A percentile compares a stretch with the other conserved stretches of the same genome.
Conservation (phyloP, 2,888 invertebrate species). For the Pheosia gnoma region DNA sequence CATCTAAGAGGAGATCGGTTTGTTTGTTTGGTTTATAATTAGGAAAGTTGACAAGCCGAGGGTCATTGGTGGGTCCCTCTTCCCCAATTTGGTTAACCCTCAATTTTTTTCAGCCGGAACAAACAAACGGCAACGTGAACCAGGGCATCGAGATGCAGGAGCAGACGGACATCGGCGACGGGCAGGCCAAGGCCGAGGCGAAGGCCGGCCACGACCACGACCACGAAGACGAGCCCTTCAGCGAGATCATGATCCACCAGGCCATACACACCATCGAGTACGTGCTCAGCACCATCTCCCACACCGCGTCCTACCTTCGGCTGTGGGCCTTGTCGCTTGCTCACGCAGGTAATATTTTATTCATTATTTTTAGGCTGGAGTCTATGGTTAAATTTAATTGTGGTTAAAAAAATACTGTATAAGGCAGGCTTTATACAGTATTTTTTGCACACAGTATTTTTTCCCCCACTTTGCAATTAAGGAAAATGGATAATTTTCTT, state of each 20-base stretch:
- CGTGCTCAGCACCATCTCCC: slow-evolving; percentile 97
- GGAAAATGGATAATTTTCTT: too few species aligned
- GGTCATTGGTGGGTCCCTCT: too few species aligned
- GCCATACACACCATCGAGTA: slow-evolving; percentile 98
- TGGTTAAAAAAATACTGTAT: too few species aligned
- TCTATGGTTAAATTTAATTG: neutral
- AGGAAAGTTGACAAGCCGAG: too few species aligned
- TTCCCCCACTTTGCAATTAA: too few species aligned
- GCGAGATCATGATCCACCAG: slow-evolving; percentile 96
- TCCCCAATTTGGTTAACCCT: too few species aligned
- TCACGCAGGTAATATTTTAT: slow-evolving; percentile 91
- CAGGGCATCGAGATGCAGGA: slow-evolving; percentile 87
- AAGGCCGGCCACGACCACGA: slow-evolving; percentile 52
- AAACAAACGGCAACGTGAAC: slow-evolving; percentile 86
- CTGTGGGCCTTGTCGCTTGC: slow-evolving; percentile 98
- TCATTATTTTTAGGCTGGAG: neutral
- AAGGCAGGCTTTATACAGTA: too few species aligned
- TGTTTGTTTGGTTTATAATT: too few species aligned
- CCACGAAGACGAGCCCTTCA: slow-evolving; percentile 87
- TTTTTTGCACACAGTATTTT: too few species aligned
- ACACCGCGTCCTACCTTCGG: slow-evolving; percentile 98
- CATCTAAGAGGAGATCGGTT: too few species aligned
- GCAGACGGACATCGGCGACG: slow-evolving; percentile 69
- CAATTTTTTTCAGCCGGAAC: slow-evolving; percentile 60
- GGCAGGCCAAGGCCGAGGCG: slow-evolving; percentile 41